Evolutionary conservation across 2,797 vertebrate species (phyloP), one percentile per base, ranked within the genome.

Genomic region (Danio choprae): DNA sequence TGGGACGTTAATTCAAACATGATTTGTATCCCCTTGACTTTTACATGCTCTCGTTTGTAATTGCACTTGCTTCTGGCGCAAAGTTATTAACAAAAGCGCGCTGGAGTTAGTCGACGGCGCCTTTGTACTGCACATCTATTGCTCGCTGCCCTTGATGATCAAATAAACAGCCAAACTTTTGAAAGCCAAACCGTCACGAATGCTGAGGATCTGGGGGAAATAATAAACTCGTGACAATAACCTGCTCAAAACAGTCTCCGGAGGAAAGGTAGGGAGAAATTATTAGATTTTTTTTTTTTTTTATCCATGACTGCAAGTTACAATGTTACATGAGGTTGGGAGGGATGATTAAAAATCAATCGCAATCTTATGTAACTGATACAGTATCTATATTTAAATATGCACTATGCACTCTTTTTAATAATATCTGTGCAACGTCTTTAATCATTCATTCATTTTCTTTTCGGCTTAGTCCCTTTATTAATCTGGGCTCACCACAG

Each of bases 11-110:
- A 60, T 84, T 80, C 62, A 72, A 80, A 82, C 72, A 15, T 88
- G 88, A 91, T 93, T 90, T 92, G 90, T 91, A 88, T 90, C 91
- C 90, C 91, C 88, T 90, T 90, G 91, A 92, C 91, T 92, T 91
- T 88, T 90, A 90, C 91, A 91, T 83, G 87, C 56, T 84, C 81
- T 74, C 84, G 88, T 91, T 89, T 89, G 90, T 92, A 93, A 93
- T 91, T 90, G 85, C 86, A 86, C 89, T 90, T 77, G 89, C 87
- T 87, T 80, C 87, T 85, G 86, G 86, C 88, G 85, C 89, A 87
- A 86, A 88, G 88, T 90, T 89, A 85, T 87, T 88, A 88, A 85
- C 71, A 80, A 22, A 77, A 85, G 85, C 83, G 84, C 90, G 89
- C 85, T 74, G 85, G 81, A 84, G 84, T 85, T 87, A 82, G 90